These are phyloP conservation scores for Fistularia commersonii DNA, from an alignment of 2,797 vertebrate genomes.

Conservation along the genomic window DNA sequence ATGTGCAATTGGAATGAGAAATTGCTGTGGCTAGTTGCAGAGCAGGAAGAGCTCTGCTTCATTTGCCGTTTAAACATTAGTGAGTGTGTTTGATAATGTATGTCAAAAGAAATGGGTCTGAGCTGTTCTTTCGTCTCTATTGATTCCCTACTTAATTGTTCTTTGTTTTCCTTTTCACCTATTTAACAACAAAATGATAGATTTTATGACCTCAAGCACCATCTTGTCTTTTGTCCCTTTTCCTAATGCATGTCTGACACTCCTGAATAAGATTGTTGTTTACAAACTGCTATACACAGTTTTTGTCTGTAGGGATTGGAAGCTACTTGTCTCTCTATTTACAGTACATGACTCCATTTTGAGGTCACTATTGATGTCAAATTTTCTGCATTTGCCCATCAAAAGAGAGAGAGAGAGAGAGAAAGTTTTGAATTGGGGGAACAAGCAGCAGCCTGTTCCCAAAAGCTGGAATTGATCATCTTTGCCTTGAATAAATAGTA, in stretches of 20 bases:
- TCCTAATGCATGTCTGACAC: conserved; percentile 37
- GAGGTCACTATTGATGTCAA: too few species aligned
- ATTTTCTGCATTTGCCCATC: too few species aligned
- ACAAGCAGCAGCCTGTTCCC: not conserved
- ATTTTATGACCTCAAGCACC: conserved; percentile 74
- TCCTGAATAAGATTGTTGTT: conserved; percentile 24
- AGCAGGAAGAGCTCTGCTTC: conserved; percentile 55
- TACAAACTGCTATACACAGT: conserved; percentile 13
- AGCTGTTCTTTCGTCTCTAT: conserved; percentile 62
- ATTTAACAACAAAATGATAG: conserved; percentile 75
- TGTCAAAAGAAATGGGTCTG: conserved; percentile 64
- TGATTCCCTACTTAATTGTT: conserved; percentile 73
- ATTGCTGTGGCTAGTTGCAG: conserved; percentile 52
- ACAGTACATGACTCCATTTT: too few species aligned
- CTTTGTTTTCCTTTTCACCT: conserved; percentile 78
- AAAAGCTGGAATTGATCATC: conserved; percentile 4
- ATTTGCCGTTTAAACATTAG: conserved; percentile 77
- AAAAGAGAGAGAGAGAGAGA: too few species aligned
- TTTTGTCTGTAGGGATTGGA: not conserved
- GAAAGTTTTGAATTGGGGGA: too few species aligned
- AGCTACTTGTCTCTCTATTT: not conserved
- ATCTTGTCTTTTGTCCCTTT: conserved; percentile 45
- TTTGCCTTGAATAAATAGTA: conserved; percentile 44
- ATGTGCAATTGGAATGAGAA: conserved; percentile 48
- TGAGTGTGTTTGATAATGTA: conserved; percentile 67